A percentile compares a stretch with the other conserved stretches of the same genome.
Evolutionary conservation across 1,140 invertebrate species (phyloP).

Genomic region (Zaprionus taronus): DNA sequence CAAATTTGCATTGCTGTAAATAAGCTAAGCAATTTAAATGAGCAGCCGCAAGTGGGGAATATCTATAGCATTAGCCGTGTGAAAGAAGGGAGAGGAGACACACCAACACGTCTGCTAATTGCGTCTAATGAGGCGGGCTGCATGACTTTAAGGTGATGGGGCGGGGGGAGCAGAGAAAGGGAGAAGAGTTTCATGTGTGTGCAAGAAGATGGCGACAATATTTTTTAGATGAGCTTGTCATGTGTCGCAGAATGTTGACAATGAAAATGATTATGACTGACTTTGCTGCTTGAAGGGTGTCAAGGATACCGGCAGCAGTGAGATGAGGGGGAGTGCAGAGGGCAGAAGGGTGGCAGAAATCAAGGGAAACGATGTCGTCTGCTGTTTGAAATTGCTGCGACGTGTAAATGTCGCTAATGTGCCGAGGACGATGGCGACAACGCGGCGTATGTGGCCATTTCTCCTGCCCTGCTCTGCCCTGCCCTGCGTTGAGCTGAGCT

Average conservation of each 20-base stretch:
- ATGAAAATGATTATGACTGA: constrained; percentile 81
- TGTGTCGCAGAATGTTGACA: constrained; percentile 78
- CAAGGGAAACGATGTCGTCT: constrained; percentile 62
- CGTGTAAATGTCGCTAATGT: constrained; percentile 82
- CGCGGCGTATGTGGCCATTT: constrained; percentile 19
- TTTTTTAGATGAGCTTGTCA: constrained; percentile 51
- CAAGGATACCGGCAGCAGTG: background rate
- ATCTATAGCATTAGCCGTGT: constrained; percentile 23
- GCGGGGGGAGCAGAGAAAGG: background rate
- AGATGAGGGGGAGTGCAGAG: background rate
- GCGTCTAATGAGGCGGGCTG: constrained; percentile 71
- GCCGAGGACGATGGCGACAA: constrained; percentile 40
- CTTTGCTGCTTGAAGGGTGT: constrained; percentile 41
- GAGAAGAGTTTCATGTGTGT: constrained; percentile 4
- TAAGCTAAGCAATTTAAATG: constrained; percentile 72
- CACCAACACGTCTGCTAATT: constrained; percentile 54
- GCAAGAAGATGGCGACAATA: background rate
- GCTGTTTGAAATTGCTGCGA: constrained; percentile 81
- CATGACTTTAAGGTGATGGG: constrained; percentile 16
- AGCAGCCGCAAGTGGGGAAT: constrained; percentile 42
- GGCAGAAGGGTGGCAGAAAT: constrained; percentile 3
- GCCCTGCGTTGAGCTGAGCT: constrained; percentile 38
- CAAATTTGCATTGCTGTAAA: constrained; percentile 78
- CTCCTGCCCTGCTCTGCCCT: constrained; percentile 5
- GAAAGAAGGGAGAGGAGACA: constrained; percentile 6